These are phyloP conservation scores for Chionomys nivalis DNA, from an alignment of 2,113 vertebrate genomes.

Conservation along the genomic window DNA sequence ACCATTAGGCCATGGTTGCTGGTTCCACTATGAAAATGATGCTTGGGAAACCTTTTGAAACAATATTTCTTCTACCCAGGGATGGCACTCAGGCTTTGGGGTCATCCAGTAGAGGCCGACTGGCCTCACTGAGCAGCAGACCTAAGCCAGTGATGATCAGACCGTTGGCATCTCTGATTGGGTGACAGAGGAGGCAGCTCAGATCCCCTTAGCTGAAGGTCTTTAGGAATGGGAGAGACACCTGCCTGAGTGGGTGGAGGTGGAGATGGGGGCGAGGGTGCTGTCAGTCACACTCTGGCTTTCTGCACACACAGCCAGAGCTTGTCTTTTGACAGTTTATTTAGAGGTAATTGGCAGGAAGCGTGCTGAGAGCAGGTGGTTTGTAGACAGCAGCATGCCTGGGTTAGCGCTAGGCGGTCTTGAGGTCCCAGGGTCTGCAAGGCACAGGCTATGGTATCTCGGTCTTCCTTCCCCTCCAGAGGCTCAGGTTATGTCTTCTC, in stretches of 20 bases:
- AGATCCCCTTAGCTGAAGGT: slow-evolving; percentile 39
- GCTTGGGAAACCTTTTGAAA: neutral
- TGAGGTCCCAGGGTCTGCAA: neutral
- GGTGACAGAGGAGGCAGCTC: neutral
- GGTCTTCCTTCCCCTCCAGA: neutral
- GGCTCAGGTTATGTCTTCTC: neutral
- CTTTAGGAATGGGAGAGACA: slow-evolving; percentile 43
- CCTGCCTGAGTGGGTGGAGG: slow-evolving; percentile 46
- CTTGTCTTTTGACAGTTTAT: neutral
- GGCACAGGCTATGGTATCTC: neutral
- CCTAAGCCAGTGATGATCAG: neutral
- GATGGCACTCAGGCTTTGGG: neutral
- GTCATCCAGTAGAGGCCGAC: neutral
- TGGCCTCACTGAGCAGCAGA: neutral
- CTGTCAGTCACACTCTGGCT: slow-evolving; percentile 1
- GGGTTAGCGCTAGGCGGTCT: neutral
- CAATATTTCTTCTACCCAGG: neutral
- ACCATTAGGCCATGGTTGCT: neutral
- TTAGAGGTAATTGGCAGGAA: slow-evolving; percentile 22
- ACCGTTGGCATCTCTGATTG: neutral
- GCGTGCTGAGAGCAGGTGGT: neutral
- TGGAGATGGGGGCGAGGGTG: neutral
- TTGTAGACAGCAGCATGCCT: neutral
- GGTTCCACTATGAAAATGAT: neutral
- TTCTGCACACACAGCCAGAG: neutral